A percentile compares a stretch with the other conserved stretches of the same genome.
These are phyloP conservation scores for Fulica atra DNA, from an alignment of 2,113 vertebrate genomes.

Conservation along the genomic window DNA sequence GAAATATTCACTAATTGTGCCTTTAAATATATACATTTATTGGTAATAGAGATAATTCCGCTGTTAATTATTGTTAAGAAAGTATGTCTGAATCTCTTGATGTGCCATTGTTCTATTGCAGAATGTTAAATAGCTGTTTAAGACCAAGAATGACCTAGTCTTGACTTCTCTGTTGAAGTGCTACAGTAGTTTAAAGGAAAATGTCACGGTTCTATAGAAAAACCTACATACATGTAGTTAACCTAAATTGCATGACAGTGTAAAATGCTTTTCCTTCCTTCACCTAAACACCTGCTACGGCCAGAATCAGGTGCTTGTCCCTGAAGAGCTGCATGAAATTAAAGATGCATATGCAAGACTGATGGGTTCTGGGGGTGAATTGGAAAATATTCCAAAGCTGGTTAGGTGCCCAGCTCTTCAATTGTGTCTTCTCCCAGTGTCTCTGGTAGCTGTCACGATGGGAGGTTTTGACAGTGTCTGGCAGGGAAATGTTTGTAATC, in stretches of 20 bases:
- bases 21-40: background rate
- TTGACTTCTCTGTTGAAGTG: background rate
- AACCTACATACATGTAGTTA: background rate
- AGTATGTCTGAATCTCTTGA: background rate
- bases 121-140: background rate
- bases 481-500: background rate
- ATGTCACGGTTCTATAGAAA: background rate
- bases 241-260: background rate
- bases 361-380: background rate
- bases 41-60: background rate
- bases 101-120: background rate
- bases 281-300: background rate
- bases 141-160: background rate
- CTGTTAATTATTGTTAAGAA: background rate
- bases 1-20: background rate
- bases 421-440: background rate
- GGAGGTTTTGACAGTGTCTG: background rate
- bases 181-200: background rate
- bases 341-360: background rate
- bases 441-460: background rate
- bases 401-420: background rate
- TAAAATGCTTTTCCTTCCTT: background rate
- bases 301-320: background rate
- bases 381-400: background rate
- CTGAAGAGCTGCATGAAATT: background rate